Evolutionary conservation across 1,140 invertebrate species (phyloP).

Genomic region (Euborellia annulipes): DNA sequence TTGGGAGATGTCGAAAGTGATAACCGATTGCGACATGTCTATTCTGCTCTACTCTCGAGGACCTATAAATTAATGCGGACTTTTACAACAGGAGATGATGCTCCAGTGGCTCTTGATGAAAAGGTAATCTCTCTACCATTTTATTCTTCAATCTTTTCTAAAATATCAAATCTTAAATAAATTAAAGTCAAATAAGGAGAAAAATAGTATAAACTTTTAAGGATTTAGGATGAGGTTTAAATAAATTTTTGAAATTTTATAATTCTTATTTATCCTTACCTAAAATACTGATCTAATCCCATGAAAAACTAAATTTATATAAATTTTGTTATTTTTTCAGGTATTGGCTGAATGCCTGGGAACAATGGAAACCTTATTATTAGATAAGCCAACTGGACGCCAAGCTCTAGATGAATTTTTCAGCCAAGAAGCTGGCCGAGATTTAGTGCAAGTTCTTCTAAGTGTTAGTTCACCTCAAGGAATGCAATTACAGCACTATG

Average conservation of each 20-base stretch:
- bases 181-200: too few species aligned
- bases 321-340: too few species aligned
- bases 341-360: slow-evolving; percentile 46
- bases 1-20: slow-evolving; percentile 46
- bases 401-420: slow-evolving; percentile 72
- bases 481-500: slow-evolving; percentile 43
- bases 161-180: too few species aligned
- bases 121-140: background rate
- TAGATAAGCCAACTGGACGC: slow-evolving; percentile 62
- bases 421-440: slow-evolving; percentile 35
- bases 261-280: too few species aligned
- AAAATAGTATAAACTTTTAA: too few species aligned
- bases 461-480: slow-evolving; percentile 49
- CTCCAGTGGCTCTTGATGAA: background rate
- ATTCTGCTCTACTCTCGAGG: slow-evolving; percentile 43
- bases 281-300: too few species aligned
- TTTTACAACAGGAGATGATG: slow-evolving; percentile 19
- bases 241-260: too few species aligned
- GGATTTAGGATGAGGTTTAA: too few species aligned
- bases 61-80: slow-evolving; percentile 53
- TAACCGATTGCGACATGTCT: slow-evolving; percentile 42
- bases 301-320: too few species aligned
- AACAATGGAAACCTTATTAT: slow-evolving; percentile 61
- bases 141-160: slow-evolving; percentile 8
- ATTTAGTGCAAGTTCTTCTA: slow-evolving; percentile 55